Conservation (phyloP, 2,797 vertebrate genomes). For the Morus bassanus region DNA sequence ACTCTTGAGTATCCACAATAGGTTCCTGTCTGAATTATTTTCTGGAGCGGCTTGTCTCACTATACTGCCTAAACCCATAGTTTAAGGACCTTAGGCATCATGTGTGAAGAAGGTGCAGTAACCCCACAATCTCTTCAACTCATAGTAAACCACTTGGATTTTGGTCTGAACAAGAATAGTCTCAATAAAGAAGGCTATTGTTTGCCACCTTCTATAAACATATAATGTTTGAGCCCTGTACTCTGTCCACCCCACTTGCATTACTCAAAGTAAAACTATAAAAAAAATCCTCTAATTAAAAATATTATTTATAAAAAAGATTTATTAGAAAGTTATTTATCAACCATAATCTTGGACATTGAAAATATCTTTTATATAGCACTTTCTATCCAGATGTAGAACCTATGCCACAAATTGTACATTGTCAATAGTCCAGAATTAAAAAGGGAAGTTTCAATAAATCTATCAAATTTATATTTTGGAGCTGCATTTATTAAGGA, state of each 20-base stretch:
- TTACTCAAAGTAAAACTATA: not conserved
- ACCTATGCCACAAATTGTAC: not conserved
- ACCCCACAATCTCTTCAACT: not conserved
- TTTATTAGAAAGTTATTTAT: not conserved
- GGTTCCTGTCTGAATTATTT: not conserved
- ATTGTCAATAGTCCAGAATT: not conserved
- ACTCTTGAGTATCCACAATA: not conserved
- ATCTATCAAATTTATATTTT: not conserved
- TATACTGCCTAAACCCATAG: not conserved
- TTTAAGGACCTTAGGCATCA: not conserved
- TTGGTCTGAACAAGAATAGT: not conserved
- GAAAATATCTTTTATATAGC: not conserved
- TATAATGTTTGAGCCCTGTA: not conserved
- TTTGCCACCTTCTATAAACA: not conserved
- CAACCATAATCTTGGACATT: not conserved
- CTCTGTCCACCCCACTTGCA: accelerated
- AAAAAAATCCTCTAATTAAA: not conserved
- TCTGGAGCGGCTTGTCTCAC: not conserved
- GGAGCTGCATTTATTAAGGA: not conserved
- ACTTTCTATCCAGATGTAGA: not conserved
- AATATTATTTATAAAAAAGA: not conserved
- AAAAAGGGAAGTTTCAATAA: not conserved
- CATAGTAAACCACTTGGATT: not conserved
- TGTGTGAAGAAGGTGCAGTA: not conserved
- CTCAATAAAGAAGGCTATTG: not conserved